Evolutionary conservation across 2,888 invertebrate genomes (phyloP), one percentile per base, ranked within the genome.

Genomic region (Frankliniella intonsa): DNA sequence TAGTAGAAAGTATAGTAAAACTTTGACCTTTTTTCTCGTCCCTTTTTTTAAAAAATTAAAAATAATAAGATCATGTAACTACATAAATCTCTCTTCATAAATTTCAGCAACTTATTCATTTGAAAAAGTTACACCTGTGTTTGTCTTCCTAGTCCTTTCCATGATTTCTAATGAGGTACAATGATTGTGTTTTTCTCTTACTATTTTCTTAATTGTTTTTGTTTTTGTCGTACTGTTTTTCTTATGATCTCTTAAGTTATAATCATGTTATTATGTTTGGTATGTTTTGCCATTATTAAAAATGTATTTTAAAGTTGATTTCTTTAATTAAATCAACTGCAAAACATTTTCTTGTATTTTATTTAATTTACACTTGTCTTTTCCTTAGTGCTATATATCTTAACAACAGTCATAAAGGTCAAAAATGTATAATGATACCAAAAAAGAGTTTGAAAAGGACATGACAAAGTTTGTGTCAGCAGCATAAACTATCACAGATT

Each of bases 401-500:
- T 38, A 38, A 38, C 38, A 38, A 38, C 38, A 38, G 5, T 38
- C 5, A 5, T 3, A 38, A 38, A 5, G 38, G 5, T 55, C 2
- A 5, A 55, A 12, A 55, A 55, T 17, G 11, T 11, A 55, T 55
- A 7, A 55, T 55, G 55, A 17, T 14, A 55, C 14, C 8, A 55
- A 55, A 5, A 55, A 55, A 55, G 5, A 55, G 55, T 2, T 19
- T 38, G 2, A 38, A 38, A 38, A 38, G 38, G 38, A 38, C 38
- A 38, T 38, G 38, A 38, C 38, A 38, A 38, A 38, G 3, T 38
- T 38, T 38, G 38, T 38, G 38, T 38, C 55, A 55, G n/a, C 22
- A 69, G 22, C 19, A 22, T 69, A 22, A n/a, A 69, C 69, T 69
- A 69, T 69, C 69, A 69, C 69, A 69, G 69, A 69, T 69, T n/a